Conservation (phyloP, 2,888 invertebrate species). For the Laspeyria flexula region DNA sequence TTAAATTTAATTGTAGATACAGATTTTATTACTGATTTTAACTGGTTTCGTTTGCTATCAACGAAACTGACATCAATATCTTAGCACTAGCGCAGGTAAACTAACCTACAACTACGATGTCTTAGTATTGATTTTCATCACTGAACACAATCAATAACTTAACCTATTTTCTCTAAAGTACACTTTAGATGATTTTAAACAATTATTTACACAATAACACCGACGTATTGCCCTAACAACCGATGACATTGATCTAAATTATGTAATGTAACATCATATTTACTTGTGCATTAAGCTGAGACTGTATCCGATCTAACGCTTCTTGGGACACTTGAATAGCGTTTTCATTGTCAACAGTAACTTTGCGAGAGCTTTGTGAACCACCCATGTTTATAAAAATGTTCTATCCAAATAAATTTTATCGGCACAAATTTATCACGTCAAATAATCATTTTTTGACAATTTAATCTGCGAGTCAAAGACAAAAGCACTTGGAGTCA, state of each 20-base stretch:
- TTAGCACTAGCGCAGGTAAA: slow-evolving; percentile 3
- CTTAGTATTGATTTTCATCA: slow-evolving; percentile 21
- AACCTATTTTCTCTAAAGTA: slow-evolving; percentile 1
- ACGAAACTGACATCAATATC: slow-evolving; percentile 5
- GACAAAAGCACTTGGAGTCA: neutral
- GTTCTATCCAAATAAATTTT: slow-evolving; percentile 62
- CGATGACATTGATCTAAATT: slow-evolving; percentile 81
- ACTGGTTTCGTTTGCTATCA: neutral
- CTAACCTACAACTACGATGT: slow-evolving; percentile 27
- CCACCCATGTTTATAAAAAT: slow-evolving; percentile 85
- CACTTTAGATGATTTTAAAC: neutral
- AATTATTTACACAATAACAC: slow-evolving; percentile 34
- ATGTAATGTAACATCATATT: slow-evolving; percentile 79
- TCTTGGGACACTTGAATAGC: slow-evolving; percentile 82
- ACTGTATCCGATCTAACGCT: slow-evolving; percentile 79
- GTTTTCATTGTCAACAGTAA: slow-evolving; percentile 82
- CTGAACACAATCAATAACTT: slow-evolving; percentile 5
- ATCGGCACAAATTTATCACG: slow-evolving; percentile 74
- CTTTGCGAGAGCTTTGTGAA: slow-evolving; percentile 83
- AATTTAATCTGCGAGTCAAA: slow-evolving; percentile 37
- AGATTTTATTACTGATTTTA: neutral
- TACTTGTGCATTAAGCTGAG: slow-evolving; percentile 75
- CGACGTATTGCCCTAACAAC: slow-evolving; percentile 52
- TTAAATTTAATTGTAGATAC: neutral
- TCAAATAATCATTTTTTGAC: slow-evolving; percentile 78